A percentile compares a stretch with the other conserved stretches of the same genome.
These are phyloP conservation scores for Pteromalus puparum DNA, from an alignment of 1,140 invertebrate species.

Conservation along the genomic window DNA sequence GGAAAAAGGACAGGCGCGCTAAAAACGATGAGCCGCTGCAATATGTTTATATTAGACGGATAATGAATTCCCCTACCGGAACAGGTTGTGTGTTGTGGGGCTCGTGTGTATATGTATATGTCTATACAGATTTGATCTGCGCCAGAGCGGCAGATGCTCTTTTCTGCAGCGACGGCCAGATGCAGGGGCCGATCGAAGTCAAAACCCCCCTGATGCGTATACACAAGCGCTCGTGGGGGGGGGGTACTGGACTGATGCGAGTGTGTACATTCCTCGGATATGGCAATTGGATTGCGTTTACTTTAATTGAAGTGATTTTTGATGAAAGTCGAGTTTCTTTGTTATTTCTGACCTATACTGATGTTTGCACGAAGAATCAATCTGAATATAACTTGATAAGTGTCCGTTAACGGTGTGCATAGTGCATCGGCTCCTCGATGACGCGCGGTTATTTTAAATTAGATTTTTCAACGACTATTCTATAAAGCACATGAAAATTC, in stretches of 20 bases:
- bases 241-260: constrained; percentile 7
- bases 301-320: too few species aligned
- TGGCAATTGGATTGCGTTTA: too few species aligned
- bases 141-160: constrained; percentile 71
- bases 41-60: constrained; percentile 75
- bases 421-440: too few species aligned
- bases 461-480: too few species aligned
- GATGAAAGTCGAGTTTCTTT: too few species aligned
- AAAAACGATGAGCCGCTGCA: constrained; percentile 59
- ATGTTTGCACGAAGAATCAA: too few species aligned
- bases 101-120: constrained; percentile 9
- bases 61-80: constrained; percentile 71
- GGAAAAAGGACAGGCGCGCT: constrained; percentile 36
- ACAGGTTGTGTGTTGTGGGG: constrained; percentile 61
- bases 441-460: too few species aligned
- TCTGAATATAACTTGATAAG: too few species aligned
- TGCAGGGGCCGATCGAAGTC: constrained; percentile 55
- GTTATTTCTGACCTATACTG: too few species aligned
- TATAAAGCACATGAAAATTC: too few species aligned
- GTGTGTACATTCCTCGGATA: not conserved
- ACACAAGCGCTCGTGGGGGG: constrained; percentile 37
- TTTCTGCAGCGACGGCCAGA: constrained; percentile 66
- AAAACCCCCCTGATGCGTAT: constrained; percentile 55
- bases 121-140: constrained; percentile 46
- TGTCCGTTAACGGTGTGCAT: too few species aligned